phyloP scores from a whole-genome alignment of 2,113 vertebrate species.

The Mormoops blainvillei region DNA sequence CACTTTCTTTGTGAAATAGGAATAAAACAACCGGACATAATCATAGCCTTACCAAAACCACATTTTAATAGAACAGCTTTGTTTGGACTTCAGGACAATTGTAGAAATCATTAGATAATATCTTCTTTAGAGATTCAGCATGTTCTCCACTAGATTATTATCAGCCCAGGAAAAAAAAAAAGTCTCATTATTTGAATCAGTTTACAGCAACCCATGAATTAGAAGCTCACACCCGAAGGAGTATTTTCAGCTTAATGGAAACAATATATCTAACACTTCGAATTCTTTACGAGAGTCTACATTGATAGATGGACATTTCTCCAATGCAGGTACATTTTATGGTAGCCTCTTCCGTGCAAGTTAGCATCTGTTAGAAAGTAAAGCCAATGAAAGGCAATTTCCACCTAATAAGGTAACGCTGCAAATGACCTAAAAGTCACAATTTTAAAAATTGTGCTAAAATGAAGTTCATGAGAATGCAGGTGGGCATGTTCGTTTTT shows the following conservation, averaged over 20 bases:
- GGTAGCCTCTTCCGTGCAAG: neutral
- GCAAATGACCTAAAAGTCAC: neutral
- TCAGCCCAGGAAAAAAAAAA: conserved; percentile 13
- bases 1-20: neutral
- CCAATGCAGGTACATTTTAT: neutral
- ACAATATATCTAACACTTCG: conserved; percentile 51
- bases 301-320: conserved; percentile 35
- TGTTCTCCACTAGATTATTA: conserved; percentile 29
- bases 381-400: neutral
- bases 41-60: neutral
- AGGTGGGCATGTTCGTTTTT: neutral
- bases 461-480: neutral
- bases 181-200: conserved; percentile 58
- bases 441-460: neutral
- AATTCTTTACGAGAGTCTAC: conserved; percentile 10
- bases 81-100: conserved; percentile 15
- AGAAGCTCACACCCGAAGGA: conserved; percentile 57
- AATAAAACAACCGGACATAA: neutral
- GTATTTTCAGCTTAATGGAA: conserved; percentile 63
- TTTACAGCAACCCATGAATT: conserved; percentile 64
- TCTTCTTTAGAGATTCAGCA: conserved; percentile 33
- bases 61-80: neutral
- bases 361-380: conserved; percentile 9
- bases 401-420: neutral
- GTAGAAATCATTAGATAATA: conserved; percentile 37